Evolutionary conservation across 1,140 invertebrate genomes (phyloP), one percentile per base, ranked within the genome.

Genomic region (Chymomyza costata): DNA sequence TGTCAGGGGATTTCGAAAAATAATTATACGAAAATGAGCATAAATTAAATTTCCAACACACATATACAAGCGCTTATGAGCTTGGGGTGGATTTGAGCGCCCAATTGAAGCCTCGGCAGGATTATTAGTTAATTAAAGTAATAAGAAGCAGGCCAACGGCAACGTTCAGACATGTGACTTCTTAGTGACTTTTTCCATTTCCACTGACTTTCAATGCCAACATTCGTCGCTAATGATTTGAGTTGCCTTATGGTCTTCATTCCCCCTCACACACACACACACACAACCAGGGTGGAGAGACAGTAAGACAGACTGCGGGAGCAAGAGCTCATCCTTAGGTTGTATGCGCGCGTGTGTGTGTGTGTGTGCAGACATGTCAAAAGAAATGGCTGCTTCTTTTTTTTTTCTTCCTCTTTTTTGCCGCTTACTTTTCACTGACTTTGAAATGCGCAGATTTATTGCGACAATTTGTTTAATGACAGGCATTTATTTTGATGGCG

Each of bases 401-500:
- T 39, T 53, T 21, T 43, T 8, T 11, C 1, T 32, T 16, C 45
- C 43, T 51, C 37, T 56, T 54, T 57, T 37, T 17, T 62, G 68
- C 49, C 54, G 63, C 55, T 59, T 64, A 60, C 66, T 78, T 78
- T 70, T 51, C 54, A 70, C 17, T 70, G 63, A 78, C 66, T 78
- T 78, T 70, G 62, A 78, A 71, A 81, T 70, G 63, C 57, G 53
- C 63, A 71, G 78, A 82, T 82, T 82, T 82, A 82, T 82, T 82
- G 69, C 70, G 76, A 82, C 78, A 82, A 82, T 82, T 82, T 81
- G 76, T 82, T 82, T 70, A 82, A 82, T 82, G 76, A 82, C 76
- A 82, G 76, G 66, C 76, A 82, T 82, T 82, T 71, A 82, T 82
- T 82, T 82, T 81, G 69, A 78, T 78, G 63, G 65, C 65, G 52